A percentile compares a stretch with the other conserved stretches of the same genome.
These are phyloP conservation scores for Marasmarcha lunaedactyla DNA, from an alignment of 2,888 invertebrate genomes.

Conservation along the genomic window DNA sequence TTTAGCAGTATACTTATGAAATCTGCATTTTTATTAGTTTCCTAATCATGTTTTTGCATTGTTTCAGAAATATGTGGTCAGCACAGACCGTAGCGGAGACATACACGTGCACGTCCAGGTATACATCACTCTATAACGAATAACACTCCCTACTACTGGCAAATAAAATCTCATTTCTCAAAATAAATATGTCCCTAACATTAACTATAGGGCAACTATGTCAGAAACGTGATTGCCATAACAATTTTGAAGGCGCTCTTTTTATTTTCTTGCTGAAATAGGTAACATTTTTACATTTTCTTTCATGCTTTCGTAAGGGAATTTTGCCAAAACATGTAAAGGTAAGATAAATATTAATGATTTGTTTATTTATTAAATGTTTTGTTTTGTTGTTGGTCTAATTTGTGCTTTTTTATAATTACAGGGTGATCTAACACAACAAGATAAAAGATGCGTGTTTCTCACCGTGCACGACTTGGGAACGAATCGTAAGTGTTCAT, in stretches of 20 bases:
- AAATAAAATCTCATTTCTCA: too few relatives aligned
- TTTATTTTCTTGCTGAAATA: too few relatives aligned
- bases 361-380: neutral
- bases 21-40: too few relatives aligned
- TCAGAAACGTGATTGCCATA: too few relatives aligned
- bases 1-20: too few relatives aligned
- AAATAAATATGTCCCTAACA: too few relatives aligned
- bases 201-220: too few relatives aligned
- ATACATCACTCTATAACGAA: too few relatives aligned
- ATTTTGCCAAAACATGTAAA: slow-evolving; percentile 31
- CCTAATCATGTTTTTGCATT: slow-evolving; percentile 34
- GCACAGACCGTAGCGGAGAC: slow-evolving; percentile 80
- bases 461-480: slow-evolving; percentile 92
- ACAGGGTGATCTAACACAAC: slow-evolving; percentile 84
- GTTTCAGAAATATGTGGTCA: slow-evolving; percentile 82
- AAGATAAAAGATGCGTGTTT: slow-evolving; percentile 85
- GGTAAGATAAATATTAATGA: slow-evolving; percentile 24
- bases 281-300: slow-evolving; percentile 7
- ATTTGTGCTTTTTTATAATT: slow-evolving; percentile 26
- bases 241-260: too few relatives aligned
- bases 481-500: slow-evolving; percentile 79
- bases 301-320: slow-evolving; percentile 33
- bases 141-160: too few relatives aligned
- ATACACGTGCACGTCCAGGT: slow-evolving; percentile 84
- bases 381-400: too few relatives aligned